Evolutionary conservation across 2,113 vertebrate genomes (phyloP), one percentile per base, ranked within the genome.

Genomic region (Gracilinanus agilis): DNA sequence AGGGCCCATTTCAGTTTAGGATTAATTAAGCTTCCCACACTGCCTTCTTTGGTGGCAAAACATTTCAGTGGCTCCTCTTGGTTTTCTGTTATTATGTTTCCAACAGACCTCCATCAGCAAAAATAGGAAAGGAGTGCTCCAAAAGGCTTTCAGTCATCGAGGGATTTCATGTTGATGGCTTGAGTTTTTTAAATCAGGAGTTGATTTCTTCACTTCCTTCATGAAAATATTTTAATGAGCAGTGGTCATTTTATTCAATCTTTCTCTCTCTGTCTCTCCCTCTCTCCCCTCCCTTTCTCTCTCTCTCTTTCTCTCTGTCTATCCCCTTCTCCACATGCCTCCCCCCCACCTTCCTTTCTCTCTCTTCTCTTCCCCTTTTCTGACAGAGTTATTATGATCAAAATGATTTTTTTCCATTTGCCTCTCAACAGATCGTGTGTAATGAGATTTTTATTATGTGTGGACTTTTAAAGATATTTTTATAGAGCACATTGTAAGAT

Each of bases 391-490:
- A 55, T 7, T 24, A 56, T 56, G 55, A 24, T 56, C 55, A 56
- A 56, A 95, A 61, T 90, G 53, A 94, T 55, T 24, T 89, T 95
- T 95, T 61, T 53, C 93, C 29, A 54, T 93, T 67, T 91, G 25
- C 55, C 3, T 90, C 96, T 54, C 3, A 92, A 3, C 61, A 93
- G 75, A 90, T 92, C 90, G 91, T 61, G 23, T 23, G 23, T 91
- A 49, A 95, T 90, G 54, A 97, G 55, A 89, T 34, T 55, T 88
- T 25, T 55, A 3, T 90, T 96, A 90, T 67, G 19, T 92, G 24
- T 93, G 24, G 53, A 53, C 54, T 93, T 96, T 95, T 95, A 95
- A 27, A 67, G 58, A 92, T 9, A 83, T 94, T 93, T 94, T 94
- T 54, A 16, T 94, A 10, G 34, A 34, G 29, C 34, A 12, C 89